These are phyloP conservation scores for Heliocidaris tuberculata DNA, from an alignment of 35 echinoderm and acorn worm genomes.

Conservation along the genomic window DNA sequence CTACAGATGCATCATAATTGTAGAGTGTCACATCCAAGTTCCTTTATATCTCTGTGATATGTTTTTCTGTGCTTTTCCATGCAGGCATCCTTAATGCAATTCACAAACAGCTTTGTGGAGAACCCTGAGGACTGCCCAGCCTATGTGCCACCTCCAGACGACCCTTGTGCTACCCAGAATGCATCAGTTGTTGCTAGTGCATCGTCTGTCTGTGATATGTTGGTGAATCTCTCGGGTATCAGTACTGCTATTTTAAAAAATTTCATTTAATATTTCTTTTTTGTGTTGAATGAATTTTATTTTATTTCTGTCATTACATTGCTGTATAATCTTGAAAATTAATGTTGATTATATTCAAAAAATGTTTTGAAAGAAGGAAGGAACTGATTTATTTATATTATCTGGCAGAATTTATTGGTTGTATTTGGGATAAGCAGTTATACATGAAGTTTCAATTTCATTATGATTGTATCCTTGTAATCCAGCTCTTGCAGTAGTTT, in stretches of 20 bases:
- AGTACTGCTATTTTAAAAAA: neutral
- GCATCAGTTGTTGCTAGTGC: neutral
- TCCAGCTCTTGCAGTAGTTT: too few relatives aligned
- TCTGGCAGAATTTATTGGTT: too few relatives aligned
- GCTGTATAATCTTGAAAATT: too few relatives aligned
- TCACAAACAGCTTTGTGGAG: conserved; percentile 66
- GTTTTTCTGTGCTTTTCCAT: neutral
- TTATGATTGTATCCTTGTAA: too few relatives aligned
- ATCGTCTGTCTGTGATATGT: conserved; percentile 49
- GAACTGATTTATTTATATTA: too few relatives aligned
- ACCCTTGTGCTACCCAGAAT: conserved; percentile 40
- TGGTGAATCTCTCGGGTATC: conserved; percentile 51
- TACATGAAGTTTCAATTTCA: too few relatives aligned
- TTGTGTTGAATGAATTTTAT: neutral
- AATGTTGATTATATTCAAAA: too few relatives aligned
- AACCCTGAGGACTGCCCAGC: conserved; percentile 58
- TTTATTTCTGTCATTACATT: neutral
- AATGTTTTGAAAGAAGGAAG: too few relatives aligned
- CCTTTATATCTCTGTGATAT: neutral
- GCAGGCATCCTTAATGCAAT: conserved; percentile 63
- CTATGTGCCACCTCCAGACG: conserved; percentile 48
- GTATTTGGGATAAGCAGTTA: too few relatives aligned
- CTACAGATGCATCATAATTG: too few relatives aligned
- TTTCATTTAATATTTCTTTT: neutral
- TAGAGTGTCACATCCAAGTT: too few relatives aligned